phyloP scores from a whole-genome alignment of 2,888 invertebrate species.

The Mythimna ferrago region DNA sequence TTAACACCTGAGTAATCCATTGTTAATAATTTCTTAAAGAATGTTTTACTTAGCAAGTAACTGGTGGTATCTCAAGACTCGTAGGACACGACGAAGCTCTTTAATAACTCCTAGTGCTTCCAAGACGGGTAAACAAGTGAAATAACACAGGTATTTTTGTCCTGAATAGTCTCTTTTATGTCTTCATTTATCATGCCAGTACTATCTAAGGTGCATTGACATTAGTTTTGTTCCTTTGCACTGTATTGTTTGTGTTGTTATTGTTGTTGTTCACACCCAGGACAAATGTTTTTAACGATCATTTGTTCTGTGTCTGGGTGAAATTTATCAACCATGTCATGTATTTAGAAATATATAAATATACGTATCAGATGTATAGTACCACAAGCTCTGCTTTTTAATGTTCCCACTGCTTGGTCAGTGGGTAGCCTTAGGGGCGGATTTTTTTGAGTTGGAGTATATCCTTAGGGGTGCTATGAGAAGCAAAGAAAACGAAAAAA shows the following conservation, averaged over 20 bases:
- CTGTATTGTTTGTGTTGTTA: background rate
- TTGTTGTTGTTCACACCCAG: too few species aligned
- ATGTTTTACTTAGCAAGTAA: background rate
- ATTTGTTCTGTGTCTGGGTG: too few species aligned
- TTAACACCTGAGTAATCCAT: background rate
- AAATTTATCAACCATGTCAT: too few species aligned
- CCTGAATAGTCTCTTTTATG: background rate
- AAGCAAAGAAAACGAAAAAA: too few species aligned
- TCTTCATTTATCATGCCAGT: background rate
- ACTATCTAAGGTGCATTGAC: background rate
- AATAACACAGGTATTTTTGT: conserved; percentile 8
- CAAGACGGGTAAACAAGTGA: conserved; percentile 12
- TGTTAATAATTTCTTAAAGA: conserved; percentile 11
- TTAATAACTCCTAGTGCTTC: conserved; percentile 13
- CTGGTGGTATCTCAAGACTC: background rate
- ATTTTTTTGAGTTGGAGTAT: too few species aligned
- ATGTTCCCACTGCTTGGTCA: too few species aligned
- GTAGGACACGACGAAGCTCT: conserved; percentile 1
- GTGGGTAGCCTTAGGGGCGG: too few species aligned
- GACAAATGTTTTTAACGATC: too few species aligned
- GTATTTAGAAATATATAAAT: too few species aligned
- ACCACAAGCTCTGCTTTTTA: too few species aligned
- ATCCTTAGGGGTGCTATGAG: too few species aligned
- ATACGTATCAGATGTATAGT: too few species aligned
- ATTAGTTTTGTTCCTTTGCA: background rate